Conservation (phyloP, 2,888 invertebrate genomes). For the Thecophora atra region DNA sequence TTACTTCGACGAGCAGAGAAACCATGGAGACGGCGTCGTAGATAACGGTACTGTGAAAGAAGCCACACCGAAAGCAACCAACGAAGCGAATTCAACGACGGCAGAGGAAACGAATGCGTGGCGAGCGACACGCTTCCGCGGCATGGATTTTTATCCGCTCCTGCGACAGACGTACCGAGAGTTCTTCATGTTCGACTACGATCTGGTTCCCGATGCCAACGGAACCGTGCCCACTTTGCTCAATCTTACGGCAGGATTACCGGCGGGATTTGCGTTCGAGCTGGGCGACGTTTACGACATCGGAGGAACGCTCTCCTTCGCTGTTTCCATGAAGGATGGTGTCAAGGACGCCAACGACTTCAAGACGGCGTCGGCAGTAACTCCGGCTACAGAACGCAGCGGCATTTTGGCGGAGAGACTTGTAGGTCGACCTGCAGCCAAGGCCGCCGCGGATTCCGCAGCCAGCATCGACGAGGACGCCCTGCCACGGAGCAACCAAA, state of each 20-base stretch:
- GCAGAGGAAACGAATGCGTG: conserved; percentile 44
- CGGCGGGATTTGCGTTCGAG: conserved; percentile 75
- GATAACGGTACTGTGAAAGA: not conserved
- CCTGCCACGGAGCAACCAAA: conserved; percentile 61
- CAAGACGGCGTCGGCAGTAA: conserved; percentile 47
- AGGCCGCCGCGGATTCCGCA: conserved; percentile 49
- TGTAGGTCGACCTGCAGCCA: conserved; percentile 49
- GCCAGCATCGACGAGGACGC: conserved; percentile 41
- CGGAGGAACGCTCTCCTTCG: conserved; percentile 81
- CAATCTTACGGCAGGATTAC: conserved; percentile 74
- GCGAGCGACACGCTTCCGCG: conserved; percentile 52
- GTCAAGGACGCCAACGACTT: conserved; percentile 50
- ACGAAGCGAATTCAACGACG: not conserved
- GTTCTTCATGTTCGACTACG: conserved; percentile 81
- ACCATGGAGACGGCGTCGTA: conserved; percentile 36
- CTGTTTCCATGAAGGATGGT: conserved; percentile 75
- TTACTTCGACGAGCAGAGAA: conserved; percentile 51
- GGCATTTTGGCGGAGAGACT: conserved; percentile 62
- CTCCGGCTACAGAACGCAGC: conserved; percentile 49
- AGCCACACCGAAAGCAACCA: conserved; percentile 11
- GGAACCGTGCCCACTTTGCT: conserved; percentile 74
- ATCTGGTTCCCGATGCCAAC: conserved; percentile 72
- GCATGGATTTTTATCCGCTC: conserved; percentile 63
- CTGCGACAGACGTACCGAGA: conserved; percentile 74
- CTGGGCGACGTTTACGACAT: conserved; percentile 78